phyloP scores from a whole-genome alignment of 2,797 vertebrate genomes.

The Mus minutoides region DNA sequence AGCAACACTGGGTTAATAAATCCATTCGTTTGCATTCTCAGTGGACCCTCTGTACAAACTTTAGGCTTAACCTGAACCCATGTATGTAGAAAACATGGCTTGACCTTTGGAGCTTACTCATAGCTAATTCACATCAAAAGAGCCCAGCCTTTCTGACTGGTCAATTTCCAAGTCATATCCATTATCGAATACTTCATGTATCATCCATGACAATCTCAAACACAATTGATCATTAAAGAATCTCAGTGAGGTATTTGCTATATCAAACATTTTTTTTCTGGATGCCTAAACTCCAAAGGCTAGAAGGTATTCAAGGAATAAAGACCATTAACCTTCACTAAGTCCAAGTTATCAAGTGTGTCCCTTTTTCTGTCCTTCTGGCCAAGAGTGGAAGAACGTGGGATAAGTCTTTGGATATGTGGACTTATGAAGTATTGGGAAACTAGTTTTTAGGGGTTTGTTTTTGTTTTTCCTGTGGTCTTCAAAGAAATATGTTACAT shows the following conservation, averaged over 20 bases:
- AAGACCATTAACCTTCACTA: neutral
- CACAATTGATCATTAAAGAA: neutral
- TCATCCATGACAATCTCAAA: neutral
- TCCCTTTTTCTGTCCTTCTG: conserved; percentile 9
- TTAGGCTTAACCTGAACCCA: neutral
- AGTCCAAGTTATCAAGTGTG: neutral
- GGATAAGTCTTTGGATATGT: neutral
- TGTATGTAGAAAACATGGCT: neutral
- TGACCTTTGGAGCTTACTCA: neutral
- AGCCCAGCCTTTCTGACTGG: neutral
- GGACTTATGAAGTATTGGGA: neutral
- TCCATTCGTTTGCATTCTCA: neutral
- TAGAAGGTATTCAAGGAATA: neutral
- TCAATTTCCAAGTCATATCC: neutral
- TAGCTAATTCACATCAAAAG: neutral
- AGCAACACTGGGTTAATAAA: neutral
- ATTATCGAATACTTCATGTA: neutral
- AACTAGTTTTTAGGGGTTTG: neutral
- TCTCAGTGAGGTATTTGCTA: neutral
- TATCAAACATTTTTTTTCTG: conserved; percentile 7
- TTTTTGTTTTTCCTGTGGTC: neutral
- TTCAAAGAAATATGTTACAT: conserved; percentile 17
- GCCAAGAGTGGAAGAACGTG: neutral
- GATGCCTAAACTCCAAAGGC: neutral
- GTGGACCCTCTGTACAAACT: neutral